Evolutionary conservation across 2,113 vertebrate genomes (phyloP).

Genomic region (Prionailurus bengalensis): DNA sequence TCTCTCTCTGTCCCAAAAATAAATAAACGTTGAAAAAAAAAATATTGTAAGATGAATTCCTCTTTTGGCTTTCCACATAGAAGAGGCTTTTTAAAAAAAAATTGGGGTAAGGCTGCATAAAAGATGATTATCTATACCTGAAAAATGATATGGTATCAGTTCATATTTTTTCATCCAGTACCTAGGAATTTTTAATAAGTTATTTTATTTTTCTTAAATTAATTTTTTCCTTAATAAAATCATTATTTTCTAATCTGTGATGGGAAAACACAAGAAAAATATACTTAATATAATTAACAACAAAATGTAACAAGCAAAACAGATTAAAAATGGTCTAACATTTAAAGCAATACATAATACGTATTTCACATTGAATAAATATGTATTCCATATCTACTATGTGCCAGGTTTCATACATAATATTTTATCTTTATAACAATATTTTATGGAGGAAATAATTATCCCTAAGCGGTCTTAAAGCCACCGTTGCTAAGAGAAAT

Average conservation of each 20-base stretch:
- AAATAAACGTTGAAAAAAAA: too few relatives aligned
- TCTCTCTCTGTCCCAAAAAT: too few relatives aligned
- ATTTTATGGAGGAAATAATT: background rate
- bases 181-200: background rate
- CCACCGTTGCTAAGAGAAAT: background rate
- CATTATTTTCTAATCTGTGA: background rate
- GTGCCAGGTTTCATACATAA: background rate
- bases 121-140: background rate
- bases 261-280: background rate
- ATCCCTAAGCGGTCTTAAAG: background rate
- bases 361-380: background rate
- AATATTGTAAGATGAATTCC: background rate
- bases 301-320: background rate
- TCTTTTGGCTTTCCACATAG: background rate
- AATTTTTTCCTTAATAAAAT: slow-evolving; percentile 13
- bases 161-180: background rate
- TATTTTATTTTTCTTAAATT: background rate
- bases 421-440: background rate
- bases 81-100: background rate
- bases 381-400: background rate
- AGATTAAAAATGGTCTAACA: background rate
- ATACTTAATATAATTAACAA: background rate
- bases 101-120: background rate
- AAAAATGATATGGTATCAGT: background rate
- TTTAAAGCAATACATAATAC: background rate